Conservation (phyloP, 2,888 invertebrate species). For the Rhodophaea formosa region DNA sequence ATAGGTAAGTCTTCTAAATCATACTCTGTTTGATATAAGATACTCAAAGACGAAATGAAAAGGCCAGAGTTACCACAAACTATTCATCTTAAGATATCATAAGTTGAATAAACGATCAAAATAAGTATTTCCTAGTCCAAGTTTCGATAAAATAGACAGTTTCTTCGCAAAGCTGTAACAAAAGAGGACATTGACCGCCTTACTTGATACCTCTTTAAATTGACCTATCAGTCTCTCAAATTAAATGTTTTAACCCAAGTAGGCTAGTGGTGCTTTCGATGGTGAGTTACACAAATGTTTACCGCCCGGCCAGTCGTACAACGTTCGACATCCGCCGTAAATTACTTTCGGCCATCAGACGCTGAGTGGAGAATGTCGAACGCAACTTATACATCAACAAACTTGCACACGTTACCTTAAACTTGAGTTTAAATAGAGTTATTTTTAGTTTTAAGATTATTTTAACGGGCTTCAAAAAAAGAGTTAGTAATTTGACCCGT, state of each 20-base stretch:
- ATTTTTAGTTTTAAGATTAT: no score
- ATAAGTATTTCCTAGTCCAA: no score
- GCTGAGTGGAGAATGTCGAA: background rate
- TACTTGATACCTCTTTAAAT: background rate
- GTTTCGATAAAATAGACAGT: background rate
- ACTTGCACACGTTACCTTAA: no score
- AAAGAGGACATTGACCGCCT: background rate
- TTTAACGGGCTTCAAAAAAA: no score
- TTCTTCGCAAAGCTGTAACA: background rate
- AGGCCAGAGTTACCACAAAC: no score
- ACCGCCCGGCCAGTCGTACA: background rate
- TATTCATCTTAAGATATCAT: no score
- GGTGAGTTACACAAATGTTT: background rate
- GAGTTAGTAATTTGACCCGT: no score
- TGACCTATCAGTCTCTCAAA: background rate
- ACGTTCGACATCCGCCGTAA: background rate
- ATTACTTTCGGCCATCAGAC: background rate
- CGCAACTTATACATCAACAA: background rate
- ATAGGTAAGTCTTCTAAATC: no score
- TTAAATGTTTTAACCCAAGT: background rate
- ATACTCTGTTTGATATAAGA: no score
- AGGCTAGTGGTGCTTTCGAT: background rate
- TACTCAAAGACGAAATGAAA: no score
- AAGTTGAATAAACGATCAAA: no score
- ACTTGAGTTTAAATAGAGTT: no score